phyloP scores from a whole-genome alignment of 2,113 vertebrate genomes.

The Emydura subglobosa region DNA sequence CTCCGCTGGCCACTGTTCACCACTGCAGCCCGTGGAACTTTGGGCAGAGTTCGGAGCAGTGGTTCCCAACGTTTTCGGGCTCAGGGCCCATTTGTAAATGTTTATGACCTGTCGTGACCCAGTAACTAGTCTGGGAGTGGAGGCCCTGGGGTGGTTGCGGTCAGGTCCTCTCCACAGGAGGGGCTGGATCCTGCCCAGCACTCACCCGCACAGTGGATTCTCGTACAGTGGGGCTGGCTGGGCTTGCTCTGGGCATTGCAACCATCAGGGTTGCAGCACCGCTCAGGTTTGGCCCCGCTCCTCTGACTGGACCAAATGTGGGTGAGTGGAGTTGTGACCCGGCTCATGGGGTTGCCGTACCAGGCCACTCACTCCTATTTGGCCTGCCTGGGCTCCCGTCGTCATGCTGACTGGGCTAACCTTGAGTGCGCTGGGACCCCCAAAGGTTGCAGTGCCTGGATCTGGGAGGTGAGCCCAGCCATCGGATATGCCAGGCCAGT shows the following conservation, averaged over 20 bases:
- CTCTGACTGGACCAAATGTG: background rate
- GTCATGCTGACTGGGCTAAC: too few relatives aligned
- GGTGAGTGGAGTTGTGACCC: background rate
- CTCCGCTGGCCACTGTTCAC: background rate
- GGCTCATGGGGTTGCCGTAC: background rate
- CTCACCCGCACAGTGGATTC: too few relatives aligned
- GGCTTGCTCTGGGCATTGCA: background rate
- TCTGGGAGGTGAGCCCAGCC: background rate
- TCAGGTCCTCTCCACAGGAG: too few relatives aligned
- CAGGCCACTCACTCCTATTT: background rate
- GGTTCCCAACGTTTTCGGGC: background rate
- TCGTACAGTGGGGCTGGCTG: too few relatives aligned
- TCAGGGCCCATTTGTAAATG: background rate
- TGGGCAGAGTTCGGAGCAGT: background rate
- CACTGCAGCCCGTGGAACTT: background rate
- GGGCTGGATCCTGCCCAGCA: background rate
- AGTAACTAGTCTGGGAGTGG: background rate
- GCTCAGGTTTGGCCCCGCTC: background rate
- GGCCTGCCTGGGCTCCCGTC: background rate
- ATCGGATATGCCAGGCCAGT: too few relatives aligned
- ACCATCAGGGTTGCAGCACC: background rate
- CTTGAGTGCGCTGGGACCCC: background rate
- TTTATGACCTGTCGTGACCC: background rate
- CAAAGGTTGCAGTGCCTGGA: background rate
- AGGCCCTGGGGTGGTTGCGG: too few relatives aligned